Base-by-base conservation (phyloP, 2,797 vertebrate species). In the Characodon lateralis region DNA sequence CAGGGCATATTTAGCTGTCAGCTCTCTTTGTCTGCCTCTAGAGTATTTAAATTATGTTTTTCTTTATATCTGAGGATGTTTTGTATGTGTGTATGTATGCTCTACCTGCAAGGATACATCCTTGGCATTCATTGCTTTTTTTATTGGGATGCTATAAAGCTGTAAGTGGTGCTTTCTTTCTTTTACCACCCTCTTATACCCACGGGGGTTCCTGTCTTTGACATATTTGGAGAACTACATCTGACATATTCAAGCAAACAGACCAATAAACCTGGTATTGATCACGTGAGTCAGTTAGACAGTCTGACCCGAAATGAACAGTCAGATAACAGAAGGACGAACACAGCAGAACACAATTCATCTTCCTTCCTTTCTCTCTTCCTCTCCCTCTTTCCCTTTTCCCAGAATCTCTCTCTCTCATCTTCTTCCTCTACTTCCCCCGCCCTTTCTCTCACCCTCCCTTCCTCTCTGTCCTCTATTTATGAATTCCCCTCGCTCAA, bases 401-500 rank as follows among this genome's bases (percentile, higher is more conserved):
- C 85, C 83, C 74, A 83, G 85, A 86, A 76, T 81, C 84, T 86
- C 87, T 86, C 87, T 86, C 82, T 86, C 85, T 87, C 82, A 71
- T 90, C 83, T 82, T 74, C 78, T 86, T 90, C 76, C 86, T 82
- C 86, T 86, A 66, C 76, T 80, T 81, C 77, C 85, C 83, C 78
- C 79, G 68, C 79, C 66, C 80, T 73, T 73, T 56, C 56, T 41
- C 43, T 31, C 68, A 46, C 26, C 53, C 71, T 73, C 72, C 70
- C 85, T 82, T 70, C 50, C 73, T 58, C 84, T 87, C 88, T 81
- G 88, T 92, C 91, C 93, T 94, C 92, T 94, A 83, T 91, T 96
- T 94, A 96, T 94, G 94, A 96, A 97, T 96, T 96, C 96, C 93
- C 88, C 92, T 96, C 92, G 93, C 91, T 92, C 74, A 87, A 91